phyloP scores from a whole-genome alignment of 1,140 invertebrate species.

The Eurytemora carolleeae region DNA sequence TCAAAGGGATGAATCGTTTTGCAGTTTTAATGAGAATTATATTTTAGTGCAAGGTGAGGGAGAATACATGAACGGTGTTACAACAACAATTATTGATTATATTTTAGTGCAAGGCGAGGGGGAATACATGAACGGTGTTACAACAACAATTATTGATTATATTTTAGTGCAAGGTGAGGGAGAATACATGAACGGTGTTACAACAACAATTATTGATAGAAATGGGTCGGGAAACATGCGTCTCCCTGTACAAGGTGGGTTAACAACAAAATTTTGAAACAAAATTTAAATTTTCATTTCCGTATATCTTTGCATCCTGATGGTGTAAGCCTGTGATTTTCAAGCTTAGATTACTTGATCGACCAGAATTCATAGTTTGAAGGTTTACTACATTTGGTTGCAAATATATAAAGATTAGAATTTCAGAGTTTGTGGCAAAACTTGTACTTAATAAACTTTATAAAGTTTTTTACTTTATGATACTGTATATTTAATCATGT shows the following conservation, averaged over 20 bases:
- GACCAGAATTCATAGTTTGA: background rate
- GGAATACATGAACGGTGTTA: background rate
- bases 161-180: background rate
- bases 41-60: background rate
- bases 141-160: background rate
- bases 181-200: background rate
- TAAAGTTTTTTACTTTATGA: no score
- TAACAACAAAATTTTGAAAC: background rate
- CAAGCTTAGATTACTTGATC: background rate
- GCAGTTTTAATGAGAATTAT: no score
- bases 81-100: background rate
- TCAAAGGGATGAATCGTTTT: no score
- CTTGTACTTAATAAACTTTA: no score
- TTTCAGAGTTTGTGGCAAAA: no score
- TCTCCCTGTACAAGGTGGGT: background rate
- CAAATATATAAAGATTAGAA: background rate
- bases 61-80: background rate
- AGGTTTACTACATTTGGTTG: background rate
- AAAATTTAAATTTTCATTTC: background rate
- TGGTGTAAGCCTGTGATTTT: background rate
- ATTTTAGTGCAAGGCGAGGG: background rate
- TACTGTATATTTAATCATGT: no score
- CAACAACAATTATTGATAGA: background rate
- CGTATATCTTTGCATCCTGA: background rate
- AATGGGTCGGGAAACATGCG: background rate